Conservation (phyloP, 2,113 vertebrate species). For the Barnardius zonarius region DNA sequence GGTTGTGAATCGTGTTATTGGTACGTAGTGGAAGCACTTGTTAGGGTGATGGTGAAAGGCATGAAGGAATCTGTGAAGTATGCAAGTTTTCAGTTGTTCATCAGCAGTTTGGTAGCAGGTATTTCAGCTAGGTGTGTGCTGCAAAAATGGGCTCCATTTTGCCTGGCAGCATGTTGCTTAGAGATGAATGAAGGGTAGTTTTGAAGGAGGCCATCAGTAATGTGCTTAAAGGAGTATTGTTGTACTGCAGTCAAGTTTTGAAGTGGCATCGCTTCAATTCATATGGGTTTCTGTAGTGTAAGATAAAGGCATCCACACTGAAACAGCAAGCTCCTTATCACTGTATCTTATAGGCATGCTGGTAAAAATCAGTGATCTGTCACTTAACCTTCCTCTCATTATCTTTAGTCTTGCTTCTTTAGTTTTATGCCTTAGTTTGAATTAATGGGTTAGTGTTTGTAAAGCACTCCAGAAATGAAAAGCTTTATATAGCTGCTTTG, state of each 20-base stretch:
- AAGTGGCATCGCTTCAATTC: neutral
- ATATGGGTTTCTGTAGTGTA: neutral
- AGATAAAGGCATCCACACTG: neutral
- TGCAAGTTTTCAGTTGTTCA: neutral
- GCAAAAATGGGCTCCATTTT: fast-evolving
- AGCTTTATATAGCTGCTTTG: neutral
- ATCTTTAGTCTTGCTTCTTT: conserved; percentile 30
- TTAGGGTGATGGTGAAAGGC: neutral
- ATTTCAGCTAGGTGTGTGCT: neutral
- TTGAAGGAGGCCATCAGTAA: neutral
- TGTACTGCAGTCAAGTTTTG: neutral
- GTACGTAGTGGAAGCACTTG: fast-evolving
- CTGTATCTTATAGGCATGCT: neutral
- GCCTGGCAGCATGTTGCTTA: neutral
- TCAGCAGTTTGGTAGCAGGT: neutral
- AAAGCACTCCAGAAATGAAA: neutral
- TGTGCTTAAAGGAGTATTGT: neutral
- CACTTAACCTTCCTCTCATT: neutral
- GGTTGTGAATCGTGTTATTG: neutral
- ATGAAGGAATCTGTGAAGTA: neutral
- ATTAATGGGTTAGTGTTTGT: neutral
- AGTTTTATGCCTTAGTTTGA: conserved; percentile 16
- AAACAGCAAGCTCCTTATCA: neutral
- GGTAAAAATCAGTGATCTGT: conserved; percentile 1
- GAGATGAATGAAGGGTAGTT: neutral